Base-by-base conservation (phyloP, 2,797 vertebrate genomes). In the Potorous gilbertii region DNA sequence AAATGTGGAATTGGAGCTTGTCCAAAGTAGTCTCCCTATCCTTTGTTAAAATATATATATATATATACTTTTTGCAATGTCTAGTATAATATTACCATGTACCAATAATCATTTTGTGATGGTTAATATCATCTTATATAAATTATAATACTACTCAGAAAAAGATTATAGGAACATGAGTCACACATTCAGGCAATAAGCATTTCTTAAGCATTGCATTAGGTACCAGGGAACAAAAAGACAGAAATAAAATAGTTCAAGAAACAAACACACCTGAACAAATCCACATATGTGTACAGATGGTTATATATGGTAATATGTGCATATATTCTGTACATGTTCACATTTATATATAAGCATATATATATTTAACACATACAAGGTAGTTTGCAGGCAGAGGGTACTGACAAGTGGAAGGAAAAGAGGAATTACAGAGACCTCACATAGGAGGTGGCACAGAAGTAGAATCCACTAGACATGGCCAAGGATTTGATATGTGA, bases 71-170 rank as follows among this genome's bases (percentile, higher is more conserved):
- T 56, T 90, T 50, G 74, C 2, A 52, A n/a, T 74, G 92, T 31
- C 56, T 46, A 95, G 66, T 28, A 50, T 31, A 95, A 40, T 90
- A 95, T 14, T 66, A 56, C 31, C 91, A 59, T 50, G 28, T 92
- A 95, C 62, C 87, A 56, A 93, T 0, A 92, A 56, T 89, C 56
- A 95, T 55, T 95, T 92, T 94, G 93, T 87, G 89, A 95, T 55
- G 21, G 40, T 18, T 40, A 55, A 87, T 21, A 24, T 50, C 93
- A 62, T 55, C 90, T 90, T 92, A 91, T 12, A 96, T 62, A 92
- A 57, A 59, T 94, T 74, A 95, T 92, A 93, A 56, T 59, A 56
- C 16, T 55, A 93, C 1, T 56, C 90, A 93, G 66, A 57, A 74
- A 66, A 74, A 74, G 62, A 21, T 21, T 40, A 74, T 40, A 27